Conservation (phyloP, 2,888 invertebrate genomes). For the Tubulanus polymorphus region DNA sequence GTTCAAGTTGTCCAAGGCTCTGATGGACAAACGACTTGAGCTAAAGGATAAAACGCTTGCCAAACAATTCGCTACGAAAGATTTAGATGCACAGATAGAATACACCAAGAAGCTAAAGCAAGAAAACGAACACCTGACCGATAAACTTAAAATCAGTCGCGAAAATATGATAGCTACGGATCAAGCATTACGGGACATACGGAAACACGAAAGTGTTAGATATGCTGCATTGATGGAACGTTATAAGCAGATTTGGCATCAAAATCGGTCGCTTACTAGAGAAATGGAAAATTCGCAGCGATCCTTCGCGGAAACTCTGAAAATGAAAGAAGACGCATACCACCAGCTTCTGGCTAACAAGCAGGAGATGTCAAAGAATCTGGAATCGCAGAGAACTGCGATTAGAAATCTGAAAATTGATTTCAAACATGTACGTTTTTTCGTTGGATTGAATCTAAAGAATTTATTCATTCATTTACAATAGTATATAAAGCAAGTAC, state of each 20-base stretch:
- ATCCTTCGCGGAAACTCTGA: neutral
- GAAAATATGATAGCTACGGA: too few species aligned
- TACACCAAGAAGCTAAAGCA: too few species aligned
- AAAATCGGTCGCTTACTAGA: neutral
- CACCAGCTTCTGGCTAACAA: neutral
- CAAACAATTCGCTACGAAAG: slow-evolving; percentile 8
- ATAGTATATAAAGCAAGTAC: neutral
- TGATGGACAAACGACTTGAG: slow-evolving; percentile 15
- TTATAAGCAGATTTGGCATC: neutral
- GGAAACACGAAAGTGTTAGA: neutral
- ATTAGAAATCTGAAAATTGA: neutral
- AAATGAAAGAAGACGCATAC: neutral
- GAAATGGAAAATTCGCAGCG: too few species aligned
- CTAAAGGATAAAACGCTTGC: slow-evolving; percentile 13
- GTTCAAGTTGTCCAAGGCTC: slow-evolving; percentile 14
- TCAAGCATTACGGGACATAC: too few species aligned
- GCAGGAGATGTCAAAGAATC: neutral
- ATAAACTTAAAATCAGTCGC: too few species aligned
- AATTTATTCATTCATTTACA: neutral
- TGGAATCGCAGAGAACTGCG: neutral
- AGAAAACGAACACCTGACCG: too few species aligned
- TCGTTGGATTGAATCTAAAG: too few species aligned
- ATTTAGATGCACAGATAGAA: slow-evolving; percentile 15
- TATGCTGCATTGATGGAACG: neutral
- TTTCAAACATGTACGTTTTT: neutral